Evolutionary conservation across 2,797 vertebrate genomes (phyloP), one percentile per base, ranked within the genome.

Genomic region (Stomatorhinus walkeri): DNA sequence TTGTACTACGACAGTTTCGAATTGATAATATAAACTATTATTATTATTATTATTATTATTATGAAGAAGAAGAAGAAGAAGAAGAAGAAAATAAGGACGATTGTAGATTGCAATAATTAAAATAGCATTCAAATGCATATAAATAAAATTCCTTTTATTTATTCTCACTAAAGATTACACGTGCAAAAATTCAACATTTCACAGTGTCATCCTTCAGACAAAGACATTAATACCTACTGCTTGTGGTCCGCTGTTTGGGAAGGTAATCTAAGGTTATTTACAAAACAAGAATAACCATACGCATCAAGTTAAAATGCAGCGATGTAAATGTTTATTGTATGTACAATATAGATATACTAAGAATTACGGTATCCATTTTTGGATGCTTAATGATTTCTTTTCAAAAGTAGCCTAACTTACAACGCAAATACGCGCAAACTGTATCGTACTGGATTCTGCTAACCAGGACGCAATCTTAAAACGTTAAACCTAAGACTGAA

Each of bases 171-270:
- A 81, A 43, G 76, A 81, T 81, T 81, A 46, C 76, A 81, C 16
- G 10, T 43, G 16, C 76, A 46, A 81, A 46, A 81, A 43, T 81
- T 46, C 32, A 81, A 46, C 76, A 46, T 81, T 81, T 81, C 76
- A 81, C 76, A 81, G 76, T 81, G 76, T 46, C 46, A 22, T 81
- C 40, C 19, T 81, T 81, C 40, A 46, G 40, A 14, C 81, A 85
- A 43, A 64, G 85, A 46, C 22, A 46, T 10, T 19, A 89, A 81
- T 81, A 81, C 19, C 6, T 81, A 52, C 19, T 28, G 48, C 4
- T 36, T 64, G 56, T 89, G 54, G 54, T 64, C 83, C 40, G 36
- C 48, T 85, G 12, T 89, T 85, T 81, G 51, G 10, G 61, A 56
- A 81, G 7, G 22, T 59, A 88, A 84, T 46, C 88, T 14, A 43